Evolutionary conservation across 2,113 vertebrate genomes (phyloP).

Genomic region (Odobenus rosmarus): DNA sequence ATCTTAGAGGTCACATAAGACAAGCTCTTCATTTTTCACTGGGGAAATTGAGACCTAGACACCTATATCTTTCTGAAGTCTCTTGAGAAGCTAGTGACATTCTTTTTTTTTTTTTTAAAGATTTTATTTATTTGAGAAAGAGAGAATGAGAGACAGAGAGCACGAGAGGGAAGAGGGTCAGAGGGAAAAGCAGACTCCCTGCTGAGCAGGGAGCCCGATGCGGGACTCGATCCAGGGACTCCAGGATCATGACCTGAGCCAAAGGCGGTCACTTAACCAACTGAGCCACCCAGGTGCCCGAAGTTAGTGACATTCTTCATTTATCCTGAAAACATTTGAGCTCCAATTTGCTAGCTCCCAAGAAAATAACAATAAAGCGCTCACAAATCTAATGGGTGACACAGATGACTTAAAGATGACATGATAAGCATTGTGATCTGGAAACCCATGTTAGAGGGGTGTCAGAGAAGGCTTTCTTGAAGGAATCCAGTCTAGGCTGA

Average conservation of each 20-base stretch:
- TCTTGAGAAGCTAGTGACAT: not conserved
- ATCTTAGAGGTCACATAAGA: not conserved
- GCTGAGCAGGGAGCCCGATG: too few relatives aligned
- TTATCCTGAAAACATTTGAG: conserved; percentile 14
- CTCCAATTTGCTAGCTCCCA: not conserved
- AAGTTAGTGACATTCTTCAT: not conserved
- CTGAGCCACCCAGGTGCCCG: too few relatives aligned
- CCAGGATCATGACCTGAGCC: too few relatives aligned
- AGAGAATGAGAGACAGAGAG: too few relatives aligned
- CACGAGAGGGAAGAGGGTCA: too few relatives aligned
- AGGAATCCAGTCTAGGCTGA: not conserved
- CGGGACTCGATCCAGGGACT: too few relatives aligned
- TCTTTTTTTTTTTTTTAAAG: not conserved
- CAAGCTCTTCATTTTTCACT: not conserved
- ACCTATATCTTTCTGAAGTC: not conserved
- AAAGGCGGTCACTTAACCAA: too few relatives aligned
- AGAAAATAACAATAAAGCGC: not conserved
- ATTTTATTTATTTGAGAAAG: too few relatives aligned
- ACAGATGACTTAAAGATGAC: not conserved
- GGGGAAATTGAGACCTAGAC: not conserved
- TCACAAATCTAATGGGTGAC: not conserved
- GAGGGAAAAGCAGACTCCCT: too few relatives aligned
- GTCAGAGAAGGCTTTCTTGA: not conserved
- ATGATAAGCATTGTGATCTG: not conserved
- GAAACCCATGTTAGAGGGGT: not conserved